These are phyloP conservation scores for Parelbella ahira DNA, from an alignment of 2,888 invertebrate genomes.

Conservation along the genomic window DNA sequence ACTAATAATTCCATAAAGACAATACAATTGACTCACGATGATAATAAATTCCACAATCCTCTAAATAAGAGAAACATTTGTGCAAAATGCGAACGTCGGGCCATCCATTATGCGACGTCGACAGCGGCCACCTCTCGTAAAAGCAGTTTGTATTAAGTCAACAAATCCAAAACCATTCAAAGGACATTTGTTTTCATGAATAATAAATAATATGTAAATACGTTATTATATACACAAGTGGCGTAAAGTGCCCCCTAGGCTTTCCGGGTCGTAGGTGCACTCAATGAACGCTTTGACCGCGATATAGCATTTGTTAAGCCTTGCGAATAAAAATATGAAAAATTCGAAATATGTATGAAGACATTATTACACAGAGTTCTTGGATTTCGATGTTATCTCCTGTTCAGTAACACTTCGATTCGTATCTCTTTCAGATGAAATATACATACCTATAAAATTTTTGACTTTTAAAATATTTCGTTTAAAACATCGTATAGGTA, in stretches of 20 bases:
- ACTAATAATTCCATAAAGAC: constrained; percentile 39
- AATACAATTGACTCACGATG: constrained; percentile 35
- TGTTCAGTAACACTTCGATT: too few relatives aligned
- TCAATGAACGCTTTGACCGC: constrained; percentile 3
- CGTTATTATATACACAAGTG: constrained; percentile 49
- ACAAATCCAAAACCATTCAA: constrained; percentile 73
- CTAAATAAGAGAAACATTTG: constrained; percentile 64
- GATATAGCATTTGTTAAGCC: neutral
- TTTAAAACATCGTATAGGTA: too few relatives aligned
- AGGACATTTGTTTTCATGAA: constrained; percentile 75
- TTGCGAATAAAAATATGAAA: neutral
- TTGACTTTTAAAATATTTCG: too few relatives aligned
- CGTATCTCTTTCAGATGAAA: too few relatives aligned
- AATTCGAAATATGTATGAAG: too few relatives aligned
- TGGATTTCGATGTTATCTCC: too few relatives aligned
- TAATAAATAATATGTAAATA: constrained; percentile 67
- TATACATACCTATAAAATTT: too few relatives aligned
- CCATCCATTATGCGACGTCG: constrained; percentile 62
- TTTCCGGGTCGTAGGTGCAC: constrained; percentile 4
- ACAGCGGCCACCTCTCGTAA: constrained; percentile 64
- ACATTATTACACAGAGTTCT: too few relatives aligned
- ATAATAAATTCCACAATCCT: constrained; percentile 40
- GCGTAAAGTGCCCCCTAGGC: constrained; percentile 25
- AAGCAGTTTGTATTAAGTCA: constrained; percentile 75
- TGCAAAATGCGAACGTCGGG: constrained; percentile 55